Percentiles rank a stretch among this genome's conserved stretches.
Evolutionary conservation across 2,888 invertebrate genomes (phyloP).

Genomic region (Ormyrus pomaceus): DNA sequence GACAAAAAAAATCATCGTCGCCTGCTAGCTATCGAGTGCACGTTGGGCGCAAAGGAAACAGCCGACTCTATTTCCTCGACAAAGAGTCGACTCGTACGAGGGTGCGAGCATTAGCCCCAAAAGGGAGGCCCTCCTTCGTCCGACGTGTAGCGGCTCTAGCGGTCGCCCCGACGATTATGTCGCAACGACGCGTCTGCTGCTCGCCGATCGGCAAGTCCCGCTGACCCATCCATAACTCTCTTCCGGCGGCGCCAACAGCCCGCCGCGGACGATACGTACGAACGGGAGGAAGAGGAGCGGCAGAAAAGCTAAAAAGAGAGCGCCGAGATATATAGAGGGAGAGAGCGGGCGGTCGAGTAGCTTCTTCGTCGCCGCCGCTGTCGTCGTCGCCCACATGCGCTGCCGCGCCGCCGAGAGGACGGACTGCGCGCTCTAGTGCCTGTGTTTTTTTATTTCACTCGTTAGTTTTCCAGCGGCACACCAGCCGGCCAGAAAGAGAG

Average conservation of each 20-base stretch:
- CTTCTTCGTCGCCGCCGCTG: constrained; percentile 16
- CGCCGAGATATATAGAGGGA: constrained; percentile 7
- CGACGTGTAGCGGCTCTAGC: neutral
- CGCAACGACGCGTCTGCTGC: constrained; percentile 23
- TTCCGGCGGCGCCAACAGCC: constrained; percentile 4
- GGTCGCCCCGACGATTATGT: neutral
- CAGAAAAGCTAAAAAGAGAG: constrained; percentile 34
- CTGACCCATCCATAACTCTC: neutral
- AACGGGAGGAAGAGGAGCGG: neutral
- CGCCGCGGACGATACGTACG: neutral
- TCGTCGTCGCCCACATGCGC: constrained; percentile 43
- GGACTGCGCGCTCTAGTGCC: constrained; percentile 4
- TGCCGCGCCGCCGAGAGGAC: constrained; percentile 63
- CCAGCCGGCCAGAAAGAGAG: neutral
- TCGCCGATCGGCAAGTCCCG: neutral
- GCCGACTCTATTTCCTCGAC: too few species aligned
- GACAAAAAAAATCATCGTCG: too few species aligned
- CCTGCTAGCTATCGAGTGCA: too few species aligned
- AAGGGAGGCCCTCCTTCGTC: too few species aligned
- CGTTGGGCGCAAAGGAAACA: too few species aligned
- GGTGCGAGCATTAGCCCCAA: too few species aligned
- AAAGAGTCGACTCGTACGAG: too few species aligned
- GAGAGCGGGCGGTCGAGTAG: neutral
- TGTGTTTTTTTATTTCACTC: neutral
- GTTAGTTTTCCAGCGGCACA: neutral